phyloP scores from a whole-genome alignment of 2,888 invertebrate species.

The Autographa pulchrina region DNA sequence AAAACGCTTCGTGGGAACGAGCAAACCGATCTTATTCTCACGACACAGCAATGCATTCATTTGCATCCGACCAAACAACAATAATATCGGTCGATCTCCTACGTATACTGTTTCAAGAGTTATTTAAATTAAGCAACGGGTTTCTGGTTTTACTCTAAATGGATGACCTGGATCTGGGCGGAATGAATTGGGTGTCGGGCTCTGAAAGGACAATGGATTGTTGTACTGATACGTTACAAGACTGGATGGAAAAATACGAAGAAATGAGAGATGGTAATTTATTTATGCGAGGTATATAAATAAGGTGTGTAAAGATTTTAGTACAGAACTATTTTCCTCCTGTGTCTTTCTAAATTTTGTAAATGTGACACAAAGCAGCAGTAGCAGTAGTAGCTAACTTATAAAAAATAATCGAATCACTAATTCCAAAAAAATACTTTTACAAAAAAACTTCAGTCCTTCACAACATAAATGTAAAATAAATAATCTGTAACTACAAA shows the following conservation, averaged over 20 bases:
- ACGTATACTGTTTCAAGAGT: conserved; percentile 44
- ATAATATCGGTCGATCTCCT: conserved; percentile 67
- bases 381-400: too few relatives aligned
- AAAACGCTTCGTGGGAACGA: conserved; percentile 77
- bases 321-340: background rate
- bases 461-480: too few relatives aligned
- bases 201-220: conserved; percentile 24
- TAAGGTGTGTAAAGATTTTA: background rate
- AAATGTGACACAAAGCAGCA: too few relatives aligned
- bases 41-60: conserved; percentile 71
- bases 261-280: background rate
- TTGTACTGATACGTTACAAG: background rate
- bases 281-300: background rate
- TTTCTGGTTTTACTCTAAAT: conserved; percentile 40
- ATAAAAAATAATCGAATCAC: background rate
- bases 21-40: conserved; percentile 74
- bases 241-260: background rate
- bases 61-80: conserved; percentile 76
- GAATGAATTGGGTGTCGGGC: conserved; percentile 47
- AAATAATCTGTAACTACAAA: background rate
- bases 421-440: background rate
- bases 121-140: conserved; percentile 60
- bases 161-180: conserved; percentile 40
- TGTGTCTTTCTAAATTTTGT: too few relatives aligned
- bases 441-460: too few relatives aligned